Conservation (phyloP, 2,113 vertebrate species). For the Amblyornis subalaris region DNA sequence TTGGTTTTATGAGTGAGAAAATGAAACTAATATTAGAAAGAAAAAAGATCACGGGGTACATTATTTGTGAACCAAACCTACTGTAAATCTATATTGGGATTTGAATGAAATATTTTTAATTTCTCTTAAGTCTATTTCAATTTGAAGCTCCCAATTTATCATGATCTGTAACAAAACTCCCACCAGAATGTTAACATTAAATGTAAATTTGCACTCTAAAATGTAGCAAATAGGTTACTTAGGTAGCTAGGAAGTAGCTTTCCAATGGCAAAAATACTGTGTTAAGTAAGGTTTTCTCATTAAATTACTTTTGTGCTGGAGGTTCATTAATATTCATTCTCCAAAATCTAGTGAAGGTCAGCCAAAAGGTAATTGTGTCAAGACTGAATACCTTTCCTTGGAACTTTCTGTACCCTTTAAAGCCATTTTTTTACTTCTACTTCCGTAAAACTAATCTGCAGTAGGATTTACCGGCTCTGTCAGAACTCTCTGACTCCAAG, state of each 20-base stretch:
- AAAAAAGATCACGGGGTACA: background rate
- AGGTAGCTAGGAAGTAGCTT: background rate
- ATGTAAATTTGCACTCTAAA: background rate
- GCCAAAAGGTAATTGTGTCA: background rate
- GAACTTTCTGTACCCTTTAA: background rate
- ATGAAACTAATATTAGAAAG: background rate
- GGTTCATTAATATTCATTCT: slow-evolving; percentile 5
- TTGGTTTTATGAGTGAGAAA: background rate
- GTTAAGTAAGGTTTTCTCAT: background rate
- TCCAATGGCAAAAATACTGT: background rate
- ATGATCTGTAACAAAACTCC: background rate
- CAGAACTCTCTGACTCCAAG: background rate
- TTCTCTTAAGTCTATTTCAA: background rate
- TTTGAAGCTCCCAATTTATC: background rate
- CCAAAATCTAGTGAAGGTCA: slow-evolving; percentile 1
- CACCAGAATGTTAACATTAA: background rate
- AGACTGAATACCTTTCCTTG: background rate
- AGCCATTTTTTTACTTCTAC: background rate
- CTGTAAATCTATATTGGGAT: background rate
- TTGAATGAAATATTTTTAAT: background rate
- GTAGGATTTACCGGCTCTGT: background rate
- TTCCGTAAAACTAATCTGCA: background rate
- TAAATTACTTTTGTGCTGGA: background rate
- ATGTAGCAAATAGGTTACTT: background rate
- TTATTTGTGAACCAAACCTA: background rate